phyloP scores from a whole-genome alignment of 1,140 invertebrate species.

The Anastrepha ludens region DNA sequence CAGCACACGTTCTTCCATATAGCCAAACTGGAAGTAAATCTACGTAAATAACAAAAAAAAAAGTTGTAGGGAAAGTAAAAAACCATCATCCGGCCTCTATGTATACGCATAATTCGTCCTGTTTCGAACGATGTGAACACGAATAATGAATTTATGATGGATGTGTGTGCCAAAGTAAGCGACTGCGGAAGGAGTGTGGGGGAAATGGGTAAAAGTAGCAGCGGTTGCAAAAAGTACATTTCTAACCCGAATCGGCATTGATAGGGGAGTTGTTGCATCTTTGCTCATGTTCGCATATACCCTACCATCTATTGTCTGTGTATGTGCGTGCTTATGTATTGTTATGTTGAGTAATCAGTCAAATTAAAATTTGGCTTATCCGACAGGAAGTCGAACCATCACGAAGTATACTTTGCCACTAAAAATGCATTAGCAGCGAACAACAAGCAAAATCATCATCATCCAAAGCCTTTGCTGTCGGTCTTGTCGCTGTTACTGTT shows the following conservation, averaged over 20 bases:
- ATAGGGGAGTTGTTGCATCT: no score
- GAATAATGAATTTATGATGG: slow-evolving; percentile 60
- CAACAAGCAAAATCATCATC: slow-evolving; percentile 14
- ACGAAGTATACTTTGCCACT: slow-evolving; percentile 61
- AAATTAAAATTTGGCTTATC: slow-evolving; percentile 73
- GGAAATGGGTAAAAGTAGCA: background rate
- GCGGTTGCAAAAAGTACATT: background rate
- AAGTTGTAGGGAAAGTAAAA: background rate
- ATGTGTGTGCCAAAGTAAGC: slow-evolving; percentile 55
- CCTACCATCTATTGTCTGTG: background rate
- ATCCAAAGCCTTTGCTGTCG: slow-evolving; percentile 12
- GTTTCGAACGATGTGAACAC: slow-evolving; percentile 53
- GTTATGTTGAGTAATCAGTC: slow-evolving; percentile 67
- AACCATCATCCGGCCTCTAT: background rate
- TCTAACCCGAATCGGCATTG: slow-evolving; percentile 3
- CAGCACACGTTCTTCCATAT: background rate
- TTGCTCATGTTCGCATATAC: background rate
- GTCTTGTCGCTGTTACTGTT: background rate
- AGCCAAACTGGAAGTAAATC: background rate
- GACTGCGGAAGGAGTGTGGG: background rate
- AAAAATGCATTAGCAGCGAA: slow-evolving; percentile 46
- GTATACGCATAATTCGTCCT: slow-evolving; percentile 48
- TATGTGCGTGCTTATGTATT: background rate
- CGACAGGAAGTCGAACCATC: slow-evolving; percentile 68
- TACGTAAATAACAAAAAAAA: background rate